Percentiles rank a stretch among this genome's conserved stretches.
phyloP scores from a whole-genome alignment of 30 jellyfish, hydroid and myxozoan genomes.

The Hydractinia symbiolongicarpus region DNA sequence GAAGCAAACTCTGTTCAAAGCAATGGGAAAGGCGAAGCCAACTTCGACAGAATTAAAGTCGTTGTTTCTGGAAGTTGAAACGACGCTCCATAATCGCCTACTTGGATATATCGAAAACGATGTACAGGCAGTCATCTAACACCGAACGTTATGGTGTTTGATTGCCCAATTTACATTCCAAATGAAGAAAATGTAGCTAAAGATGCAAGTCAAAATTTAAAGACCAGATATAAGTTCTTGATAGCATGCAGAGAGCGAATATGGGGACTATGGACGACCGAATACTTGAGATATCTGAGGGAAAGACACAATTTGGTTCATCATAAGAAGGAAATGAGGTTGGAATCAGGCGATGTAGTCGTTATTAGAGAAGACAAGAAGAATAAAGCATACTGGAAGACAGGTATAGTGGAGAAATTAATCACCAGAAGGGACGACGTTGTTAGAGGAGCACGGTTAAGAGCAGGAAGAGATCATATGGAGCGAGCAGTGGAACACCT shows the following conservation, averaged over 20 bases:
- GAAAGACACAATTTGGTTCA: slow-evolving; percentile 20
- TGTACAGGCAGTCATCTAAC: slow-evolving; percentile 10
- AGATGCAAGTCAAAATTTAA: neutral
- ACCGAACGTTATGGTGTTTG: slow-evolving; percentile 28
- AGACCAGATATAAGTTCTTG: neutral
- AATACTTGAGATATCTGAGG: slow-evolving; percentile 7
- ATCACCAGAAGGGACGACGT: slow-evolving; percentile 50
- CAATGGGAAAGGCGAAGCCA: slow-evolving; percentile 31
- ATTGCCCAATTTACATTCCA: neutral
- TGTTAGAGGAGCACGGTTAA: slow-evolving; percentile 38
- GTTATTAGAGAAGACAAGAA: slow-evolving; percentile 47
- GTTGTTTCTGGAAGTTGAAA: slow-evolving; percentile 39
- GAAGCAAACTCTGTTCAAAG: slow-evolving; percentile 36
- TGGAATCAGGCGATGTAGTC: slow-evolving; percentile 46
- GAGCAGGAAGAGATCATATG: slow-evolving; percentile 29
- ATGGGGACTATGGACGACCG: slow-evolving; percentile 14
- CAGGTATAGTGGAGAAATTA: slow-evolving; percentile 33
- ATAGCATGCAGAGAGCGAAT: neutral
- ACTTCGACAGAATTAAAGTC: slow-evolving; percentile 40
- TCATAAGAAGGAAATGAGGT: slow-evolving; percentile 1
- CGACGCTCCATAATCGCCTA: slow-evolving; percentile 18
- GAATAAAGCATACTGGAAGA: slow-evolving; percentile 43
- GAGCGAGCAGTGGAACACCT: slow-evolving; percentile 55
- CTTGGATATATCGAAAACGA: slow-evolving; percentile 26
- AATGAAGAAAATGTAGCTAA: neutral